A percentile compares a stretch with the other conserved stretches of the same genome.
Conservation (phyloP, 2,888 invertebrate genomes). For the Amorpha juglandis region DNA sequence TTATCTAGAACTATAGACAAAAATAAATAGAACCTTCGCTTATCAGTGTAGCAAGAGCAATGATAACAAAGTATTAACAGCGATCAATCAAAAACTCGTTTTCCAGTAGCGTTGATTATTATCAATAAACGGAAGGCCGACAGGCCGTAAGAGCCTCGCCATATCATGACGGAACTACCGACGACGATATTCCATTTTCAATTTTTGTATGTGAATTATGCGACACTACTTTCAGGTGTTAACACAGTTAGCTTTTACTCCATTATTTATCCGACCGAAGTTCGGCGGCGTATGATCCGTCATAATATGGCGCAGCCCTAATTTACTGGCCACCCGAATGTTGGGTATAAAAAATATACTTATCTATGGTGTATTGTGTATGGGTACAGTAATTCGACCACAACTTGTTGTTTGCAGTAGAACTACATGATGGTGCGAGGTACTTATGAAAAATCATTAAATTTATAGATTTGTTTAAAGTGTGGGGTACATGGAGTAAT, state of each 20-base stretch:
- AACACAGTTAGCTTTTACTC: too few species aligned
- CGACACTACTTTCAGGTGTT: too few species aligned
- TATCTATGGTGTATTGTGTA: constrained; percentile 44
- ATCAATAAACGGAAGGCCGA: constrained; percentile 28
- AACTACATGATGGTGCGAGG: constrained; percentile 43
- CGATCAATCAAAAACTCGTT: constrained; percentile 15
- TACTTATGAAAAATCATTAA: constrained; percentile 35
- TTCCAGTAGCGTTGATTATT: constrained; percentile 3
- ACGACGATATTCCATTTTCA: background rate
- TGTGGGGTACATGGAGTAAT: background rate
- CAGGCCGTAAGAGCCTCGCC: constrained; percentile 29
- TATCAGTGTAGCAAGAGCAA: constrained; percentile 8
- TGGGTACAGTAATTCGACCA: constrained; percentile 58
- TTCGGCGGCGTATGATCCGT: background rate
- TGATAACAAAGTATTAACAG: constrained; percentile 14
- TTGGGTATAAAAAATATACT: constrained; percentile 40
- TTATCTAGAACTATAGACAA: background rate
- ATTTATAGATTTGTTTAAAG: constrained; percentile 1
- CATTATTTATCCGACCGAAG: too few species aligned
- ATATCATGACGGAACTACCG: too few species aligned
- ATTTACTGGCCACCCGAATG: constrained; percentile 38
- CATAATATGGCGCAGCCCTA: background rate
- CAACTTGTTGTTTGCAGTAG: constrained; percentile 74
- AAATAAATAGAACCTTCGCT: background rate
- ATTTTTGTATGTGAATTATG: too few species aligned